Evolutionary conservation across 2,113 vertebrate genomes (phyloP), one percentile per base, ranked within the genome.

Genomic region (Setophaga kirtlandii): DNA sequence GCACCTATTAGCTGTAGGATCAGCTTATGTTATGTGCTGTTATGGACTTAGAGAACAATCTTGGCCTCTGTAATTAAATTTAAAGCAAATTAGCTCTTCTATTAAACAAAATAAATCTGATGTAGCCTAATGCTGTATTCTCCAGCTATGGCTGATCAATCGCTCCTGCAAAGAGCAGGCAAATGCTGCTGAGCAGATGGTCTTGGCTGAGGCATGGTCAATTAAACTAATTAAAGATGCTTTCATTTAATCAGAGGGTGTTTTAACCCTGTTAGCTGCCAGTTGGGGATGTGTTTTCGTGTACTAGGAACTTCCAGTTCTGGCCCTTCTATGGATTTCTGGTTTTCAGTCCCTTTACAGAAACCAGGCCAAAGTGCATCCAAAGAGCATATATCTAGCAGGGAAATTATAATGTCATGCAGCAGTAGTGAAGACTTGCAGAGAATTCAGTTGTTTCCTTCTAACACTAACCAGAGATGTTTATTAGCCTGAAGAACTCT

Each of bases 41-140:
- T 97, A 94, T 46, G 93, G 87, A 86, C 80, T 95, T 91, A 52
- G 74, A 93, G 90, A 88, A 87, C 74, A 87, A 89, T 94, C 77
- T 94, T 89, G 47, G 71, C 86, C 95, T 81, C 88, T 90, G 79
- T 97, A 97, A 98, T 98, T 97, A 97, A 94, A 97, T 97, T 96
- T 93, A 90, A 97, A 97, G 83, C 80, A 93, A 96, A 93, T 96
- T 96, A 97, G 82, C 73, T 97, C 75, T 94, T 96, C 91, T 91
- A 84, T 97, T 95, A 97, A 96, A 95, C 95, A 96, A 97, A 94
- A 94, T 96, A 97, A 97, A 97, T 96, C 90, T 96, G 95, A 96
- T 94, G 95, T 70, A 95, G 87, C 85, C 94, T 95, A 95, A 89
- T 97, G 92, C 94, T 95, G 83, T 93, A 93, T 94, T 96, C 86